Evolutionary conservation across 1,140 invertebrate genomes (phyloP), one percentile per base, ranked within the genome.

Genomic region (Drosophila leontia): DNA sequence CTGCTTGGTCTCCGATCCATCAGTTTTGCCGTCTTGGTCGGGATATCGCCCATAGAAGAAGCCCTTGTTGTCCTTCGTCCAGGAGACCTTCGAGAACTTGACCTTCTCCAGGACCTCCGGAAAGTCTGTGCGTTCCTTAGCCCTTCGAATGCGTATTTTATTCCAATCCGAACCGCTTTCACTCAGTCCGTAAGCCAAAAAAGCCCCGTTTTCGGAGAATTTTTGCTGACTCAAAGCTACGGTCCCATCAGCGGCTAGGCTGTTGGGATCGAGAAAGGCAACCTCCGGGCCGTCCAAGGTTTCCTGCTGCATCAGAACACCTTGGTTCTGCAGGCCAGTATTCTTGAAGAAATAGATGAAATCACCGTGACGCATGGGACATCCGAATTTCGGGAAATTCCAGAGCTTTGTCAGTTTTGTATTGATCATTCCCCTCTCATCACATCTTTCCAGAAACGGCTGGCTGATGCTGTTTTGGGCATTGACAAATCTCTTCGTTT

Each of bases 371-470:
- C 95, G 95, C 75, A 94, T 95, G 0, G 98, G 98, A 83, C 97
- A 97, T 0, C 97, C 96, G 93, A 97, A 99, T 93, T 99, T 99
- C 26, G 97, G 97, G 94, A 97, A 99, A 93, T 99, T 97, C 98
- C 98, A 99, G 6, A 99, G 93, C 78, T 98, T 95, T 0, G 96
- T 99, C 5, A 99, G 94, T 69, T 96, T 94, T 44, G 94, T 93
- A 82, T 96, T 95, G 55, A 99, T 95, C 74, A 95, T 94, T 12
- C 95, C 92, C 80, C 97, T 95, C 45, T 95, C 94, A 12, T 95
- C 93, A 91, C 97, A 99, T 15, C 94, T 94, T 71, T 97, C 94
- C 11, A 99, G 94, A 93, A 96, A 99, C 3, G 98, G 97, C 48
- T 94, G 93, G 13, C 98, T 98, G 12, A 99, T 94, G n/a, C 95